Evolutionary conservation across 2,113 vertebrate genomes (phyloP).

Genomic region (Cheilinus undulatus): DNA sequence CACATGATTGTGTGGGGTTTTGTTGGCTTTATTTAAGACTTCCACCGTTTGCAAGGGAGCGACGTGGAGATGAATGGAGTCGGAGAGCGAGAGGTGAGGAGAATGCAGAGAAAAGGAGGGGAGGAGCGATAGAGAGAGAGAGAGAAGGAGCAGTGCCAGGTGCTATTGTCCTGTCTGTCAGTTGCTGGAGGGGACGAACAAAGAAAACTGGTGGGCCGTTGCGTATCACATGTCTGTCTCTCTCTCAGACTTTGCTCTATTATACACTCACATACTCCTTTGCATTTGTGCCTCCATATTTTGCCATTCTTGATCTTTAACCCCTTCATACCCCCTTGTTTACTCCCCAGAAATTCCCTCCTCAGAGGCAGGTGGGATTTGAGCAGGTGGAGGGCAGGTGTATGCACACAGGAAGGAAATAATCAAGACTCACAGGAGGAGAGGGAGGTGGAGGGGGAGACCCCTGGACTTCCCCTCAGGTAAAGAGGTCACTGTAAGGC

Average conservation of each 20-base stretch:
- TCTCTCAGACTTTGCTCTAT: constrained; percentile 64
- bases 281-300: constrained; percentile 16
- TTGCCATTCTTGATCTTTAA: constrained; percentile 38
- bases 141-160: constrained; percentile 66
- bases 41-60: constrained; percentile 2
- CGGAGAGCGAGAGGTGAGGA: constrained; percentile 47
- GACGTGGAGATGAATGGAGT: constrained; percentile 53
- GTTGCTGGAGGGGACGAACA: constrained; percentile 73
- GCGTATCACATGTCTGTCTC: constrained; percentile 75
- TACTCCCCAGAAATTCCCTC: constrained; percentile 3
- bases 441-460: constrained; percentile 10
- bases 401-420: constrained; percentile 27
- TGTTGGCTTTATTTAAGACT: constrained; percentile 39
- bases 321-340: constrained; percentile 12
- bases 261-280: constrained; percentile 60
- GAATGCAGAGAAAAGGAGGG: constrained; percentile 54
- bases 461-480: constrained; percentile 21
- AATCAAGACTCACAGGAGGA: constrained; percentile 1
- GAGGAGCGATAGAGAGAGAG: constrained; percentile 40
- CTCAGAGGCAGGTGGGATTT: constrained; percentile 42
- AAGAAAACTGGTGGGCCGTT: constrained; percentile 74
- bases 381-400: constrained; percentile 51
- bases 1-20: constrained; percentile 45
- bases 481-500: constrained; percentile 68
- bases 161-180: constrained; percentile 82